Percentiles rank a stretch among this genome's conserved stretches.
These are phyloP conservation scores for Struthio camelus DNA, from an alignment of 2,113 vertebrate genomes.

Conservation along the genomic window DNA sequence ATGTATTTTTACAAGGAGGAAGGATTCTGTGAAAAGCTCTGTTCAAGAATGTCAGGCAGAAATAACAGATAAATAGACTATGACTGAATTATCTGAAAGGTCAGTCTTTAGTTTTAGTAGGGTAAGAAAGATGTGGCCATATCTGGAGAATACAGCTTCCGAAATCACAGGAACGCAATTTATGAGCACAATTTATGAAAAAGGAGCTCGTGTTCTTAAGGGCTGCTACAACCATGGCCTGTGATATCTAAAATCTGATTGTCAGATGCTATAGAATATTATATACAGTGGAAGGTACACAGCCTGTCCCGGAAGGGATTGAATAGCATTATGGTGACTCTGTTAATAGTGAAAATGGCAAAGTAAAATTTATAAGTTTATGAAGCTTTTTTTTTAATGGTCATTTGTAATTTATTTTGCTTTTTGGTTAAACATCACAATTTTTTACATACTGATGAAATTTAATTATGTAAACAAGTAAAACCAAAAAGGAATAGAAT, in stretches of 20 bases:
- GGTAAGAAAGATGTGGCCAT: background rate
- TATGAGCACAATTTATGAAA: background rate
- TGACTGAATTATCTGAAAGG: background rate
- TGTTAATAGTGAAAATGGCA: background rate
- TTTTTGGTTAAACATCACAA: background rate
- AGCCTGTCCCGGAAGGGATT: background rate
- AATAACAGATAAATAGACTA: background rate
- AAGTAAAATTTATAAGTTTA: background rate
- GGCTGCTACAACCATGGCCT: background rate
- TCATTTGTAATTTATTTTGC: background rate
- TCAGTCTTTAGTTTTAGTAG: background rate
- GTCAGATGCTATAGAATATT: background rate
- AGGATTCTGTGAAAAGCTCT: background rate
- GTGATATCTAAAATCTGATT: background rate
- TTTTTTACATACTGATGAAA: constrained; percentile 2
- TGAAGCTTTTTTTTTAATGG: background rate
- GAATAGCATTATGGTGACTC: background rate
- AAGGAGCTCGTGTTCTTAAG: background rate
- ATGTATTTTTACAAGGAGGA: background rate
- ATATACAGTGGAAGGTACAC: background rate
- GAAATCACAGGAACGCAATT: background rate
- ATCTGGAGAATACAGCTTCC: background rate
- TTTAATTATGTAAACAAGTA: background rate
- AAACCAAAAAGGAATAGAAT: background rate
- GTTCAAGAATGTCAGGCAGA: background rate